Evolutionary conservation across 2,797 vertebrate genomes (phyloP).

Genomic region (Protonibea diacanthus): DNA sequence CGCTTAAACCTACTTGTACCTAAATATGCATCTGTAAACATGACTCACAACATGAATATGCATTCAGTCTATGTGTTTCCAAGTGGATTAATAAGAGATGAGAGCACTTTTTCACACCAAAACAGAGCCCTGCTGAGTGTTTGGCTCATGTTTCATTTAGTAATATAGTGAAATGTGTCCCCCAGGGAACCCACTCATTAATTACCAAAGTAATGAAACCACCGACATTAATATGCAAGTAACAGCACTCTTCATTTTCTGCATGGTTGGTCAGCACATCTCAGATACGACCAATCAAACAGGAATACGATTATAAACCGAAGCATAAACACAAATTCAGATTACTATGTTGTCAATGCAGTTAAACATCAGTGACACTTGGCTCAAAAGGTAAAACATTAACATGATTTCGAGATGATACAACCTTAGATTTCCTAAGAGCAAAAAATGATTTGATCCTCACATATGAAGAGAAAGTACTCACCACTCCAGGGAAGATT

Average conservation of each 20-base stretch:
- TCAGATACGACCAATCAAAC: slow-evolving; percentile 38
- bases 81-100: slow-evolving; percentile 26
- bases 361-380: background rate
- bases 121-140: slow-evolving; percentile 42
- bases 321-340: background rate
- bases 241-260: slow-evolving; percentile 52
- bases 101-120: slow-evolving; percentile 22
- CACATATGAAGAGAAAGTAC: slow-evolving; percentile 35
- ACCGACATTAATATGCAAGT: slow-evolving; percentile 57
- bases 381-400: background rate
- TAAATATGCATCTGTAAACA: slow-evolving; percentile 6
- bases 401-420: background rate
- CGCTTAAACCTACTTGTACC: background rate
- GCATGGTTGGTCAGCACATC: slow-evolving; percentile 38
- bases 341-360: background rate
- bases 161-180: slow-evolving; percentile 37
- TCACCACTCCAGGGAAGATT: slow-evolving; percentile 98
- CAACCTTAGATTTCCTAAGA: background rate
- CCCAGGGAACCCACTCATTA: slow-evolving; percentile 40
- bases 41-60: slow-evolving; percentile 49
- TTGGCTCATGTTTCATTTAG: slow-evolving; percentile 50
- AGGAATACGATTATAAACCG: slow-evolving; percentile 27
- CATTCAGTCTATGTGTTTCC: slow-evolving; percentile 12
- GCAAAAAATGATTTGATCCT: background rate
- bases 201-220: slow-evolving; percentile 53